Percentiles rank a stretch among this genome's conserved stretches.
Conservation (phyloP, 2,113 vertebrate species). For the Neofelis nebulosa region DNA sequence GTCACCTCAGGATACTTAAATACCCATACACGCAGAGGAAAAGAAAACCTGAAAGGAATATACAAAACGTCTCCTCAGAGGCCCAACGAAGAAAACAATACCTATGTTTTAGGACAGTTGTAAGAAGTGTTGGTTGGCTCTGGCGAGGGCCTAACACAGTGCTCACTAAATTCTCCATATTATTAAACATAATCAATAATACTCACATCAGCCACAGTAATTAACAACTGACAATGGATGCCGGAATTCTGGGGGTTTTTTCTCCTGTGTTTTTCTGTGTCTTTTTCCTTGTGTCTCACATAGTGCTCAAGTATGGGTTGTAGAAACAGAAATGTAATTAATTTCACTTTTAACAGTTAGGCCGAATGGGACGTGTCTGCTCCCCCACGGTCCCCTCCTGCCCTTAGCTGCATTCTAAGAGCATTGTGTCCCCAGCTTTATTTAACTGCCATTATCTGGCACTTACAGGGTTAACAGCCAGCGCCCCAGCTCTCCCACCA, state of each 20-base stretch:
- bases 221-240: background rate
- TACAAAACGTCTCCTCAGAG: background rate
- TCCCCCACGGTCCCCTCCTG: accelerated
- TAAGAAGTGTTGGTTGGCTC: background rate
- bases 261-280: background rate
- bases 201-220: background rate
- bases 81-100: background rate
- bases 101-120: background rate
- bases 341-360: background rate
- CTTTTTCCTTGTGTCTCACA: background rate
- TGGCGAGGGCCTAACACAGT: accelerated
- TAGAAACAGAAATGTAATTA: background rate
- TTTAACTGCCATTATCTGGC: background rate
- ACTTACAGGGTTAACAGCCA: slow-evolving; percentile 74
- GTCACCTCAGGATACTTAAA: background rate
- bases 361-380: accelerated
- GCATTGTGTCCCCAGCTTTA: background rate
- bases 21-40: background rate
- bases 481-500: slow-evolving; percentile 43
- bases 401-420: background rate
- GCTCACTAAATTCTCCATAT: background rate
- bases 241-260: background rate
- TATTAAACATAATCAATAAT: background rate
- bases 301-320: background rate
- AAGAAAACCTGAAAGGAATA: background rate